These are phyloP conservation scores for Mormyrops boulengeri DNA, from an alignment of 2,797 vertebrate species.

Conservation along the genomic window DNA sequence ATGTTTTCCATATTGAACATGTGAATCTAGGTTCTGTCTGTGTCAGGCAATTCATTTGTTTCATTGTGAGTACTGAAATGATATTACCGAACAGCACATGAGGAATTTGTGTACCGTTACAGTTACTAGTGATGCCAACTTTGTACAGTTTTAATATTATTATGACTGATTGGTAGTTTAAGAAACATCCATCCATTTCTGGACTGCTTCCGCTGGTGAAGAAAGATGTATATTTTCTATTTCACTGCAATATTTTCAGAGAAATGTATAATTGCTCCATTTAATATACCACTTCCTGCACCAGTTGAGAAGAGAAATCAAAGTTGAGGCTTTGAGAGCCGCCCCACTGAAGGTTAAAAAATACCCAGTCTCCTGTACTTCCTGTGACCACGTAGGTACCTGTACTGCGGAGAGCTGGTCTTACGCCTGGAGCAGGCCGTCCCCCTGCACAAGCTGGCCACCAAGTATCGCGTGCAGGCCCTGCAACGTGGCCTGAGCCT, in stretches of 20 bases:
- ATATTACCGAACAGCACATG: not conserved
- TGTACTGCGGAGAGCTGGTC: constrained; percentile 86
- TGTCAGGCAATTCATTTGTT: not conserved
- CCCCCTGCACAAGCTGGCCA: constrained; percentile 82
- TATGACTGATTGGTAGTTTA: not conserved
- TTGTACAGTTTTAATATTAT: not conserved
- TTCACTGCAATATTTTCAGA: not conserved
- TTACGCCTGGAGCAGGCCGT: constrained; percentile 82
- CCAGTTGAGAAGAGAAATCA: not conserved
- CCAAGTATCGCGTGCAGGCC: constrained; percentile 77
- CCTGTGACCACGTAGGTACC: constrained; percentile 64
- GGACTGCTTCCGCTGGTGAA: not conserved
- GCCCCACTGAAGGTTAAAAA: not conserved
- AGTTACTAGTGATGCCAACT: not conserved
- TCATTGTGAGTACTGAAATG: not conserved
- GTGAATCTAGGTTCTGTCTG: not conserved
- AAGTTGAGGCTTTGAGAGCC: not conserved
- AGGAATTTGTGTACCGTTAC: not conserved
- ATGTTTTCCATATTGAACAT: not conserved
- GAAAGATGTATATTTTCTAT: not conserved
- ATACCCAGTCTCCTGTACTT: not conserved
- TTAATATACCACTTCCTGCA: not conserved
- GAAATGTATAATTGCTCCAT: not conserved
- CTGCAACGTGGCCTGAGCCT: constrained; percentile 82
- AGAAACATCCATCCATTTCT: not conserved